Conservation (phyloP, 2,888 invertebrate genomes). For the Melinopterus prodromus region DNA sequence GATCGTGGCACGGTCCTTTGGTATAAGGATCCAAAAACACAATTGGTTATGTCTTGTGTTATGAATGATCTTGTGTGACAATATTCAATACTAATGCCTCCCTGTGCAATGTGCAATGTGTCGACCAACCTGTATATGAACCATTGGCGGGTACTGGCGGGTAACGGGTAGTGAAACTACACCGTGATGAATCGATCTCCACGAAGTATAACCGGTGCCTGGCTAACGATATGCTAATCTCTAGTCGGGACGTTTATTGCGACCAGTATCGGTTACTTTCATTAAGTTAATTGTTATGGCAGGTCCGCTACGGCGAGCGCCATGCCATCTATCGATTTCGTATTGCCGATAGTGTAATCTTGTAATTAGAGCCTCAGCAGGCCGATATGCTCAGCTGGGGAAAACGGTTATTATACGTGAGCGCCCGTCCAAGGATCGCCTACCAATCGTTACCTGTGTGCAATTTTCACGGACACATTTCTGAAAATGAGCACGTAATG, state of each 20-base stretch:
- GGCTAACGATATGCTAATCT: slow-evolving; percentile 37
- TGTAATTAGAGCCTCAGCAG: slow-evolving; percentile 29
- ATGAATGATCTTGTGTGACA: neutral
- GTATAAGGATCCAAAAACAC: too few species aligned
- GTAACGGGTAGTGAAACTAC: slow-evolving; percentile 27
- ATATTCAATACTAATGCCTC: neutral
- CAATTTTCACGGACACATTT: slow-evolving; percentile 4
- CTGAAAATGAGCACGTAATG: neutral
- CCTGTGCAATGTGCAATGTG: neutral
- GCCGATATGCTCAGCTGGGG: neutral
- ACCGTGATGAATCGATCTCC: slow-evolving; percentile 32
- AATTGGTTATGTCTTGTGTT: neutral
- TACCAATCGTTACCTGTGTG: neutral
- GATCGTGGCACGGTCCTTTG: too few species aligned
- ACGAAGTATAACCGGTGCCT: slow-evolving; percentile 5
- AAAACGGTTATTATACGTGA: neutral
- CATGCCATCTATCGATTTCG: slow-evolving; percentile 34
- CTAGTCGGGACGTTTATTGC: slow-evolving; percentile 33
- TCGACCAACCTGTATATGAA: neutral
- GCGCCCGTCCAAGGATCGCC: neutral
- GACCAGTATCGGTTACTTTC: slow-evolving; percentile 41
- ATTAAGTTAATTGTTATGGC: slow-evolving; percentile 44
- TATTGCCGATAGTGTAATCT: slow-evolving; percentile 30
- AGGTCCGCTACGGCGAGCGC: slow-evolving; percentile 31
- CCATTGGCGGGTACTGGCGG: neutral